A percentile compares a stretch with the other conserved stretches of the same genome.
These are phyloP conservation scores for Lysandra bellargus DNA, from an alignment of 2,888 invertebrate species.

Conservation along the genomic window DNA sequence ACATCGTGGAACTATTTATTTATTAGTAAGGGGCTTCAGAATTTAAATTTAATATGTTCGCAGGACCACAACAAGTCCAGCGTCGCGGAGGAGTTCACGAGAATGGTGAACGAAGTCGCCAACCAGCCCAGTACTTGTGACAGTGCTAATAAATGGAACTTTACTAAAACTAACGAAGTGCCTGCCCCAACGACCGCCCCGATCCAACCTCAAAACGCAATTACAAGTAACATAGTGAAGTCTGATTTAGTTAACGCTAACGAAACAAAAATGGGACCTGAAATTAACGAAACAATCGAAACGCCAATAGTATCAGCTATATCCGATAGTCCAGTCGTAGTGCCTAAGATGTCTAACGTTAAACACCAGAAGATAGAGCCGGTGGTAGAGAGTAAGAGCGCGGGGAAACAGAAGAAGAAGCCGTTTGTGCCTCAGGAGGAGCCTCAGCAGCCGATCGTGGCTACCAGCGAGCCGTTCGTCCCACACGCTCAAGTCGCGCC, in stretches of 20 bases:
- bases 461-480: constrained; percentile 21
- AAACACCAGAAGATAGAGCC: constrained; percentile 64
- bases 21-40: background rate
- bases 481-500: background rate
- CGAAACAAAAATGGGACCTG: constrained; percentile 68
- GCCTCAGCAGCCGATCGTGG: constrained; percentile 42
- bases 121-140: constrained; percentile 62
- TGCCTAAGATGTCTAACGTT: constrained; percentile 76
- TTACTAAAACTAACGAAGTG: constrained; percentile 58
- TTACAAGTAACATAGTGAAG: constrained; percentile 73
- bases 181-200: constrained; percentile 55
- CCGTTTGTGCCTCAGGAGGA: constrained; percentile 62
- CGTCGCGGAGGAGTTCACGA: constrained; percentile 72
- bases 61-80: constrained; percentile 58
- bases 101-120: constrained; percentile 69
- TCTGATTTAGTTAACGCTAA: constrained; percentile 70
- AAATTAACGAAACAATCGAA: constrained; percentile 65
- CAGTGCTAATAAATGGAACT: constrained; percentile 57
- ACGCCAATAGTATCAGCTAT: constrained; percentile 87
- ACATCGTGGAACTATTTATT: background rate
- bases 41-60: constrained; percentile 24
- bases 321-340: constrained; percentile 84
- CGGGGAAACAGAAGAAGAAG: constrained; percentile 60
- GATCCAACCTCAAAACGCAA: constrained; percentile 67
- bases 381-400: constrained; percentile 67